These are phyloP conservation scores for Triplophysa rosa DNA, from an alignment of 2,113 vertebrate genomes.

Conservation along the genomic window DNA sequence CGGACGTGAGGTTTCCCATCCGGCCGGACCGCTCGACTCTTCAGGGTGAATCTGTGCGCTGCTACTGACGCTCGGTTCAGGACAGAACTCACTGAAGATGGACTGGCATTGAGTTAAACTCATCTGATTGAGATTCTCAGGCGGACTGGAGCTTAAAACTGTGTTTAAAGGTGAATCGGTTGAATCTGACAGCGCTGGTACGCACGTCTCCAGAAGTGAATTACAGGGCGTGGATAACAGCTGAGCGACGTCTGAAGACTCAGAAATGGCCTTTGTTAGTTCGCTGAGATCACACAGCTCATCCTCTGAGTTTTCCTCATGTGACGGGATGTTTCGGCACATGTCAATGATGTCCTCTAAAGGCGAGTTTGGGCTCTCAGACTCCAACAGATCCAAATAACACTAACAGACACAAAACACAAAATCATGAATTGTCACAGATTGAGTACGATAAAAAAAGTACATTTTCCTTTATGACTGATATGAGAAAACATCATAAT, in stretches of 20 bases:
- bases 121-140: slow-evolving; percentile 8
- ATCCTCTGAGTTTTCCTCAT: not conserved
- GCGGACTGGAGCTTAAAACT: not conserved
- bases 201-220: not conserved
- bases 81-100: not conserved
- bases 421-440: not conserved
- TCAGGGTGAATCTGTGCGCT: slow-evolving; percentile 4
- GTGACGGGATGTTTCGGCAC: not conserved
- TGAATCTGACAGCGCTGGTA: not conserved
- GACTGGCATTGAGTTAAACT: slow-evolving; percentile 4
- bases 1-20: not conserved
- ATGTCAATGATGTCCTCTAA: not conserved
- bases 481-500: too few species aligned
- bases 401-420: not conserved
- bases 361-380: not conserved
- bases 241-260: slow-evolving; percentile 10
- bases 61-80: not conserved
- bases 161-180: slow-evolving; percentile 6
- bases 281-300: not conserved
- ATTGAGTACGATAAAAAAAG: too few species aligned
- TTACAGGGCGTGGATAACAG: not conserved
- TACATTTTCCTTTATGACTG: too few species aligned
- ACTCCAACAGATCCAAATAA: slow-evolving; percentile 48
- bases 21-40: not conserved
- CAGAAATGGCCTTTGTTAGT: not conserved